Evolutionary conservation across 2,888 invertebrate species (phyloP).

Genomic region (Oegoconia quadripuncta): DNA sequence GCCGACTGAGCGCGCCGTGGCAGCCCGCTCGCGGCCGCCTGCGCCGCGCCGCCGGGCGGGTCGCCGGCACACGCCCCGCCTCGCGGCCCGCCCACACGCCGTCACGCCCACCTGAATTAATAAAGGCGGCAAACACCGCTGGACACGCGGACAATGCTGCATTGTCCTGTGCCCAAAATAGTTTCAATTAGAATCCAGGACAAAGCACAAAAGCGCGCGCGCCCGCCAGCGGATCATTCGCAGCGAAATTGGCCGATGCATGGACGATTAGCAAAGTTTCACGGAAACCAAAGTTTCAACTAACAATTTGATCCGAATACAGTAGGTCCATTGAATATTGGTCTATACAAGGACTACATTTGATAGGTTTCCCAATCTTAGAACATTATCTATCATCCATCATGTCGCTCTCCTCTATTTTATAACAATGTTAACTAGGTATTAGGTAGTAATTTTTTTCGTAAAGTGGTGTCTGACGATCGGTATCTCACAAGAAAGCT

Average conservation of each 20-base stretch:
- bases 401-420: too few relatives aligned
- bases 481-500: too few relatives aligned
- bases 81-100: constrained; percentile 48
- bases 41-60: constrained; percentile 51
- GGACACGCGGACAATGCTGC: constrained; percentile 77
- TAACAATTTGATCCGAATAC: too few relatives aligned
- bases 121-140: constrained; percentile 75
- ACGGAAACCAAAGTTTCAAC: constrained; percentile 28
- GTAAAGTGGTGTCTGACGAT: too few relatives aligned
- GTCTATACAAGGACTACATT: too few relatives aligned
- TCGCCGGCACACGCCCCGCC: constrained; percentile 46
- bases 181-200: constrained; percentile 76
- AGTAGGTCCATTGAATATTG: too few relatives aligned
- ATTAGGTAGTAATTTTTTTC: too few relatives aligned
- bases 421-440: too few relatives aligned
- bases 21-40: constrained; percentile 35
- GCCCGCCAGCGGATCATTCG: constrained; percentile 60
- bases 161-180: constrained; percentile 77
- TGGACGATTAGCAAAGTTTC: constrained; percentile 44
- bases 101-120: constrained; percentile 75
- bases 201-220: constrained; percentile 60
- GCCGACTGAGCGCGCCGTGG: constrained; percentile 53
- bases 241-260: constrained; percentile 64
- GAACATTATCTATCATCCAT: too few relatives aligned
- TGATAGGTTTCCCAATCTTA: too few relatives aligned